Conservation (phyloP, 2,888 invertebrate genomes). For the Ennomos quercinarius region DNA sequence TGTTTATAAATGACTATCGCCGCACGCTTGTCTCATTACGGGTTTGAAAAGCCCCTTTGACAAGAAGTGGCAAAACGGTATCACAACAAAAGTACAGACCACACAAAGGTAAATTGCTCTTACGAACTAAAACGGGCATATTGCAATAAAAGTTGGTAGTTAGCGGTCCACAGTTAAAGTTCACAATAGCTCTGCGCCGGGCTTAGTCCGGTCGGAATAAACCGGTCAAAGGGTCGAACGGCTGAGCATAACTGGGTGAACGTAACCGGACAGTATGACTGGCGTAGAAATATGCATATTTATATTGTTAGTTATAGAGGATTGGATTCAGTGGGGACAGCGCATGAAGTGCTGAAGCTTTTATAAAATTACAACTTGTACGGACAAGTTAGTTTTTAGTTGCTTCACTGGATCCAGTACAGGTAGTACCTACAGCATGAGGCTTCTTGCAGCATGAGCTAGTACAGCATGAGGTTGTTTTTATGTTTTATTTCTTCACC, state of each 20-base stretch:
- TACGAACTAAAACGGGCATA: conserved; percentile 28
- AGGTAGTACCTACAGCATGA: too few relatives aligned
- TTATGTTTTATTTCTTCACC: too few relatives aligned
- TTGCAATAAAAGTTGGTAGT: conserved; percentile 34
- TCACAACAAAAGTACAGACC: conserved; percentile 19
- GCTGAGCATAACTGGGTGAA: conserved; percentile 16
- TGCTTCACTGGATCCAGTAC: too few relatives aligned
- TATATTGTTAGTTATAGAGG: conserved; percentile 15
- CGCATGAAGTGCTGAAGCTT: background rate
- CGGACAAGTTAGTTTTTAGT: background rate
- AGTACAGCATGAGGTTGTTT: too few relatives aligned
- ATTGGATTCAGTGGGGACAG: conserved; percentile 4
- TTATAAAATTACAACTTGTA: background rate
- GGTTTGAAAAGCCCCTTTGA: conserved; percentile 9
- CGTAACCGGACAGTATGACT: conserved; percentile 3
- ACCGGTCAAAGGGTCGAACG: conserved; percentile 34
- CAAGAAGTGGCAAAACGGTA: conserved; percentile 17
- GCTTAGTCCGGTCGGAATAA: conserved; percentile 22
- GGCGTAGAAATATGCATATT: conserved; percentile 25
- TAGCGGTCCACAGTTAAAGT: conserved; percentile 29
- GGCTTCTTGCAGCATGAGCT: too few relatives aligned
- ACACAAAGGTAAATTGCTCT: conserved; percentile 32
- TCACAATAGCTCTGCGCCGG: conserved; percentile 18
- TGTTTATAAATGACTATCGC: too few relatives aligned
- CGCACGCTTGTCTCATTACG: too few relatives aligned